A percentile compares a stretch with the other conserved stretches of the same genome.
phyloP scores from a whole-genome alignment of 2,113 vertebrate genomes.

The Mus pahari region DNA sequence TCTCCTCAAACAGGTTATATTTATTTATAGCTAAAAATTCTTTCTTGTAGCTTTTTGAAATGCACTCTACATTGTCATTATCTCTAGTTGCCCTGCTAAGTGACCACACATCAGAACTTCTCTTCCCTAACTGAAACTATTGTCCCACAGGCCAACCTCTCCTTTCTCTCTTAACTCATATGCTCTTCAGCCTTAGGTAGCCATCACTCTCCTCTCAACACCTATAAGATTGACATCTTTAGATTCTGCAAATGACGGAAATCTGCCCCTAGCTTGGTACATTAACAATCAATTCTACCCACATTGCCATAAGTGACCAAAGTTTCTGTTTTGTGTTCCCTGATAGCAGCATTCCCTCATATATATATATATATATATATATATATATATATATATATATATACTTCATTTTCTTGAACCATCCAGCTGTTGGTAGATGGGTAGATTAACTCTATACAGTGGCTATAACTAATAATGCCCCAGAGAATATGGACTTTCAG shows the following conservation, averaged over 20 bases:
- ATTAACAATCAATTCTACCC: neutral
- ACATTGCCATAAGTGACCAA: neutral
- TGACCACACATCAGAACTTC: neutral
- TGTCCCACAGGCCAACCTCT: neutral
- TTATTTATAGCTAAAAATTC: neutral
- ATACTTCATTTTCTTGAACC: neutral
- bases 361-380: too few relatives aligned
- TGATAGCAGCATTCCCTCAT: too few relatives aligned
- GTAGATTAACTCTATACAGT: too few relatives aligned
- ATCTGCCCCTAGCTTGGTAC: neutral
- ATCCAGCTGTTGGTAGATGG: neutral
- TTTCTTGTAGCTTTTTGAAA: neutral
- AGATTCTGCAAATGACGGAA: neutral
- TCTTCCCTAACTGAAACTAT: neutral
- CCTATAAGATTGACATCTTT: neutral
- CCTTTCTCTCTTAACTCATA: neutral
- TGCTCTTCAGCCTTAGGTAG: accelerated
- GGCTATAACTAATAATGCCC: too few relatives aligned
- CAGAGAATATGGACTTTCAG: neutral
- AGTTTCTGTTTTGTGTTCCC: neutral
- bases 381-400: too few relatives aligned
- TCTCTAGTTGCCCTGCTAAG: neutral
- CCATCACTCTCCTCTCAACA: neutral
- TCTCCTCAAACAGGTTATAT: neutral
- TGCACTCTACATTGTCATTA: too few relatives aligned